Evolutionary conservation across 2,888 invertebrate genomes (phyloP), one percentile per base, ranked within the genome.

Genomic region (Clitarchus hookeri): DNA sequence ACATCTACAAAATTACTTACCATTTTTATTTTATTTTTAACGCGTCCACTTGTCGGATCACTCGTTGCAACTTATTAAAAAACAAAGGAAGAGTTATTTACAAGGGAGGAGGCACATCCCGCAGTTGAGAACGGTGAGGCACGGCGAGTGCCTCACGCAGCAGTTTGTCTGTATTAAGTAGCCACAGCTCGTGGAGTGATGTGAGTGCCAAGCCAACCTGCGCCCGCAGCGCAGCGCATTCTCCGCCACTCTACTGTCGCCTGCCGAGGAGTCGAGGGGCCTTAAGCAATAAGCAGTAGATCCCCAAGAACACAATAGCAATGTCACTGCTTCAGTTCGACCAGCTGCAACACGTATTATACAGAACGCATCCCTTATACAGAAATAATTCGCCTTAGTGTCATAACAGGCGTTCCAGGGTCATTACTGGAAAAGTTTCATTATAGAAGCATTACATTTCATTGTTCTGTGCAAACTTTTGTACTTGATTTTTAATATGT

Each of bases 1-100:
- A 27, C 25, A 79, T n/a, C 23, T 79, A 26, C 25, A 79, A 79
- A 79, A 26, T 26, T 44, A 82, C 44, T 84, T 86, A 86, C 84
- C 44, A 27, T 82, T n/a, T 25, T 82, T 82, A 36, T 82, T 36
- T 82, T 82, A 2, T 82, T 82, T n/a, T n/a, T 16, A 27, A 82
- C 19, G 25, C 4, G 27, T 82, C 44, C 82, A 36, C 23, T 82
- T 82, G 44, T 27, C 23, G 13, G 26, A n/a, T 27, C 79, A 79
- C 25, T 79, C 26, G 25, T 79, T 79, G 48, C 48, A n/a, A 65
- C 65, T n/a, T 65, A 65, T 65, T 48, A 65, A 16, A 65, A n/a
- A 65, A 65, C 4, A 12, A 12, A 0, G 65, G 23, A 65, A 9
- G 12, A 23, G 82, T 82, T 36, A 23, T 82, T 27, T 44, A 36